Evolutionary conservation across 2,797 vertebrate species (phyloP).

Genomic region (Poecilia velifera): DNA sequence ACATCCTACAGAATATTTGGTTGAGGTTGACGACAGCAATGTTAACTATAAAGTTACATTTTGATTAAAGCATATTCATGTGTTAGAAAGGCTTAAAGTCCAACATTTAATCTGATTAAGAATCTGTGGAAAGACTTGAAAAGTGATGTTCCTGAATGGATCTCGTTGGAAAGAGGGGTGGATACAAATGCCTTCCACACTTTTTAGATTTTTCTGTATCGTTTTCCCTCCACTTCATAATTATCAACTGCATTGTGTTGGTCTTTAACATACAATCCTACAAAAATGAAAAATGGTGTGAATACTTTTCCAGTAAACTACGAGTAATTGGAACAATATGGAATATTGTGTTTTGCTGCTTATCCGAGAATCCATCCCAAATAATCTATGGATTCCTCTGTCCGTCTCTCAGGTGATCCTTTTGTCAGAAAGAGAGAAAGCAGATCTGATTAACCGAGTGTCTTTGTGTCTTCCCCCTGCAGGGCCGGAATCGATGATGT

Average conservation of each 20-base stretch:
- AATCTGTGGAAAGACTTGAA: neutral
- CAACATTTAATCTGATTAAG: neutral
- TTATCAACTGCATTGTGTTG: neutral
- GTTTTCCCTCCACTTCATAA: neutral
- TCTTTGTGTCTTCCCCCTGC: conserved; percentile 58
- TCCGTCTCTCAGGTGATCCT: conserved; percentile 27
- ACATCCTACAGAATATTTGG: neutral
- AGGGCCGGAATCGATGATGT: conserved; percentile 97
- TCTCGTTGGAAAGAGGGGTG: neutral
- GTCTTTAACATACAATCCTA: neutral
- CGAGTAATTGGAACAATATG: neutral
- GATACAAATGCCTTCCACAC: neutral
- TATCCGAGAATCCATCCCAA: conserved; percentile 13
- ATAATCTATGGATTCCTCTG: conserved; percentile 24
- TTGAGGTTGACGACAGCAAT: neutral
- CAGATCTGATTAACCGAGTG: conserved; percentile 38
- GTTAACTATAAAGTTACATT: neutral
- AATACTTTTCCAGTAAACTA: neutral
- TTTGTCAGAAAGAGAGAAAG: conserved; percentile 29
- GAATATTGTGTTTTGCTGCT: conserved; percentile 22
- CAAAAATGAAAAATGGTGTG: neutral
- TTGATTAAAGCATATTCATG: neutral
- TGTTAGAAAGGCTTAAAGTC: neutral
- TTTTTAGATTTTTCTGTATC: neutral
- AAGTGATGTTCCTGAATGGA: neutral